Evolutionary conservation across 2,888 invertebrate genomes (phyloP), one percentile per base, ranked within the genome.

Genomic region (Itoplectis maculator): DNA sequence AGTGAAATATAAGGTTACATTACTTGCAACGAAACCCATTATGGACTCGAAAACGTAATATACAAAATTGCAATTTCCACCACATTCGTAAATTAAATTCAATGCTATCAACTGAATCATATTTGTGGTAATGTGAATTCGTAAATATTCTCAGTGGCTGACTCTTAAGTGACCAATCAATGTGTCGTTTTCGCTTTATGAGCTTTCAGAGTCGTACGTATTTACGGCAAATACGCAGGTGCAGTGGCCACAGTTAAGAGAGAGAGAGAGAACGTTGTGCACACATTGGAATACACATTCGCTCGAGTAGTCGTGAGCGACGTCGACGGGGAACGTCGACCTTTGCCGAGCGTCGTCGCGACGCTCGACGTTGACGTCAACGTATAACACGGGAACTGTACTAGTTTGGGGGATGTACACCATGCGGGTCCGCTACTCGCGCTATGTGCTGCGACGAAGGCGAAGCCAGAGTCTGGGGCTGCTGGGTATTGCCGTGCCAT

Each of bases 301-400:
- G 15, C 45, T 13, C 15, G 47, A 47, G 18, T 23, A 42, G 56
- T 45, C 56, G 47, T 18, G 45, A 29, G 45, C 45, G 59, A 23
- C 59, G 37, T 45, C 23, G 42, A 42, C 42, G 23, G 18, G 7
- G 56, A 54, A 23, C 76, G 37, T 7, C 69, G 13, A 63, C 59
- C 40, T 40, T 70, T 70, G 63, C 45, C 9, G 63, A 47, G 45
- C 42, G 42, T 70, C 61, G n/a, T 35, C 56, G 7, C 15, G 9
- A 15, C 61, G 37, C n/a, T 35, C n/a, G 42, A 54, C 42, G 49
- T 49, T 59, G 47, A 73, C 72, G 40, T 20, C 45, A 20, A 69
- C 61, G 61, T 70, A 42, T 45, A 78, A 78, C 77, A 63, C 51
- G 63, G 69, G 69, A 54, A 42, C 23, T 42, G 42, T 69, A 47